These are phyloP conservation scores for Actinopyga echinites DNA, from an alignment of 53 echinoderm and acorn worm genomes.

Conservation along the genomic window DNA sequence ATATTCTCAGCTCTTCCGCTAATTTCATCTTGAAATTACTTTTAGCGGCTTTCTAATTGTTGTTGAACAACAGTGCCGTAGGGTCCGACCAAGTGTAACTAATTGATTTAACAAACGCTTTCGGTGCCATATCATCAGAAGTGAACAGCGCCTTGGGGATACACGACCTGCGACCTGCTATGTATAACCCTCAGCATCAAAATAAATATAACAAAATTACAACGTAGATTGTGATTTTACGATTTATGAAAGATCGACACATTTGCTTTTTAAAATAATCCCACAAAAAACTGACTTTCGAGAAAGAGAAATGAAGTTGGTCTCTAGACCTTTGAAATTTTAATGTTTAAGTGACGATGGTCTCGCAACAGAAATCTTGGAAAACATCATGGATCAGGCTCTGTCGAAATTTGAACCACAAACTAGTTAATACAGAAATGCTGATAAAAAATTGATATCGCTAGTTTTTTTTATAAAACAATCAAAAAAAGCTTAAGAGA, in stretches of 20 bases:
- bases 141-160: constrained; percentile 30
- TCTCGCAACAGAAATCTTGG: too few relatives aligned
- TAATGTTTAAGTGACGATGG: too few relatives aligned
- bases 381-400: too few relatives aligned
- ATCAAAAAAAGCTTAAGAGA: too few relatives aligned
- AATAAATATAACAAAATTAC: constrained; percentile 27
- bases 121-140: not conserved
- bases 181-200: constrained; percentile 19
- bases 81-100: constrained; percentile 34
- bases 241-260: constrained; percentile 28
- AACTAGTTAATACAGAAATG: too few relatives aligned
- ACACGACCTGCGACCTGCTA: constrained; percentile 18
- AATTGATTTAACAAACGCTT: constrained; percentile 40
- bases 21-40: constrained; percentile 42
- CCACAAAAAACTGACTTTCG: too few relatives aligned
- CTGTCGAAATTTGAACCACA: too few relatives aligned
- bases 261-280: not conserved
- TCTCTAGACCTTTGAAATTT: too few relatives aligned
- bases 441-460: too few relatives aligned
- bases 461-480: too few relatives aligned
- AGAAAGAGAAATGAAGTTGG: too few relatives aligned
- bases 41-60: constrained; percentile 41
- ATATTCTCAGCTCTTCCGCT: not conserved
- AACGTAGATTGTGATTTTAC: constrained; percentile 30
- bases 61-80: constrained; percentile 37